These are phyloP conservation scores for Drosophila burlai DNA, from an alignment of 1,140 invertebrate species.

Conservation along the genomic window DNA sequence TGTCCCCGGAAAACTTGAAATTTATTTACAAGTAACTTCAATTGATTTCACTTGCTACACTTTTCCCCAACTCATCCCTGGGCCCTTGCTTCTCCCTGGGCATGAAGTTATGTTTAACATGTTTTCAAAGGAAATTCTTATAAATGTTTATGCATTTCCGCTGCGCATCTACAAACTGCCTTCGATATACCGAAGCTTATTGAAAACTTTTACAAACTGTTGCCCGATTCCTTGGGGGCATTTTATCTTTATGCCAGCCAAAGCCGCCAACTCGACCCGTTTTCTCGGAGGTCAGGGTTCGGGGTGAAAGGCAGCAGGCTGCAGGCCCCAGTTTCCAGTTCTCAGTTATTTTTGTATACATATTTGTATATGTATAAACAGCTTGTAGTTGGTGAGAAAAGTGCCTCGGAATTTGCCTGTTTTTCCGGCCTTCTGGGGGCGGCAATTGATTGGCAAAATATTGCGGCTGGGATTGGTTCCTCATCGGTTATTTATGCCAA, in stretches of 20 bases:
- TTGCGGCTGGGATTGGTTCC: conserved; percentile 25
- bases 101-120: conserved; percentile 74
- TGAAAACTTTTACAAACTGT: conserved; percentile 76
- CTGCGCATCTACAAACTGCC: conserved; percentile 54
- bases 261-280: conserved; percentile 18
- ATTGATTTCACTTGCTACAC: conserved; percentile 51
- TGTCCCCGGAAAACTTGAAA: conserved; percentile 25
- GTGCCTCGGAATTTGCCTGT: conserved; percentile 21
- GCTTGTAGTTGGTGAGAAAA: conserved; percentile 37
- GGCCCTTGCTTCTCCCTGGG: conserved; percentile 6
- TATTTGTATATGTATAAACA: conserved; percentile 14
- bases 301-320: conserved; percentile 1
- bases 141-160: conserved; percentile 78
- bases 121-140: conserved; percentile 64
- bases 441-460: conserved; percentile 65
- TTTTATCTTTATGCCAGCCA: conserved; percentile 64
- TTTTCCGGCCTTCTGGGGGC: conserved; percentile 17
- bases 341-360: conserved; percentile 29
- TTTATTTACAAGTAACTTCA: conserved; percentile 47
- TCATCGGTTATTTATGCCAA: conserved; percentile 27
- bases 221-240: conserved; percentile 69
- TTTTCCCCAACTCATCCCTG: conserved; percentile 2
- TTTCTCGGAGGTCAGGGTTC: conserved; percentile 26
- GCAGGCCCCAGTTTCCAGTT: not conserved
- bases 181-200: conserved; percentile 60